Base-by-base conservation (phyloP, 2,888 invertebrate genomes). In the Drosophila cognata region DNA sequence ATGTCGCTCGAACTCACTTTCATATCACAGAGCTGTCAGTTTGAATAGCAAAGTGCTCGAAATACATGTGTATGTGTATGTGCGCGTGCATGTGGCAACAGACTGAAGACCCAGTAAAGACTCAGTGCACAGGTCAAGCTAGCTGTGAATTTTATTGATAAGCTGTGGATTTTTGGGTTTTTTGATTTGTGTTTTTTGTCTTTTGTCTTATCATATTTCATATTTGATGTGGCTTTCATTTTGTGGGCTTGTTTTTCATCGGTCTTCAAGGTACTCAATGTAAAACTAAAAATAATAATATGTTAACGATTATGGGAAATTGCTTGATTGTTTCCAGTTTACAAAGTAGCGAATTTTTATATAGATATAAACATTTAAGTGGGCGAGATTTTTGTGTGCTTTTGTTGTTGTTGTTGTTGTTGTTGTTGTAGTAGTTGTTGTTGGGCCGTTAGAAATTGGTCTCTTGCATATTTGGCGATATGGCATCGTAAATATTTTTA, bases 401-500 rank as follows among this genome's bases (percentile, higher is more conserved):
- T 61, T 6, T 33, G 57, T 57, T 43, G 1, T 21, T 21, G 1
- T 21, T 21, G 21, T 21, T 21, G 21, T 21, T 21, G 51, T 29
- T 60, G 61, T 72, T 25, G 7, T 25, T 53, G 21, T 1, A 21
- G 36, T 56, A 21, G 35, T 6, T 28, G 25, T 8, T 48, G 38
- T 57, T 43, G 35, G 62, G 50, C 73, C 72, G 71, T 69, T 69
- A 68, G 77, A 79, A 71, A 76, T 71, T 68, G 53, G 82, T 59
- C 61, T 72, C 68, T 70, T 55, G 71, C 77, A 86, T 79, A 79
- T 84, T 84, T 87, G 84, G 87, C 84, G 77, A 82, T 79, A 75
- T 75, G 84, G 82, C 68, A 74, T 84, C 88, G 85, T 85, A 88
- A 85, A 85, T 85, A 82, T 81, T 88, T 84, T 86, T 88, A 86